A percentile compares a stretch with the other conserved stretches of the same genome.
Conservation (phyloP, 1,140 invertebrate species). For the Apis mellifera region DNA sequence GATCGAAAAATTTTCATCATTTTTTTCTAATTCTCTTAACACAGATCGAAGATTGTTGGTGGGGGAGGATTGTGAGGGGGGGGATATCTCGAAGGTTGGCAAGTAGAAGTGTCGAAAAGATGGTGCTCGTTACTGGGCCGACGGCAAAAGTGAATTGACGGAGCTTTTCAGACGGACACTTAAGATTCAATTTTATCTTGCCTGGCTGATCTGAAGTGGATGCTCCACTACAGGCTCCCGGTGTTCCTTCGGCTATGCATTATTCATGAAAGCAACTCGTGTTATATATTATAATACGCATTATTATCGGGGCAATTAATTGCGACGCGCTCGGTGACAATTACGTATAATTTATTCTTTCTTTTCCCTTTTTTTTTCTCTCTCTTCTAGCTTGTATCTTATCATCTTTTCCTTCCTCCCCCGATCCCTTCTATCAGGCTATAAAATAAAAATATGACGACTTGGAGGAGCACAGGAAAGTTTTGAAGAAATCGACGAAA, state of each 20-base stretch:
- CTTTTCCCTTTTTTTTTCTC: not conserved
- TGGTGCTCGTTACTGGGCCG: slow-evolving; percentile 72
- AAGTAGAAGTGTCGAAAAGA: slow-evolving; percentile 19
- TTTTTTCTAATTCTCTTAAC: no score
- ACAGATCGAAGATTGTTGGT: no score
- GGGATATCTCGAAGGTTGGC: not conserved
- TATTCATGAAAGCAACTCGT: slow-evolving; percentile 81
- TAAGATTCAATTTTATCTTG: slow-evolving; percentile 81
- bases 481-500: no score
- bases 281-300: slow-evolving; percentile 75
- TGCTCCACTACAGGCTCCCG: slow-evolving; percentile 76
- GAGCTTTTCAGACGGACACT: slow-evolving; percentile 76
- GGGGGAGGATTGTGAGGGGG: not conserved
- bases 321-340: slow-evolving; percentile 32
- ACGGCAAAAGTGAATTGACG: slow-evolving; percentile 71
- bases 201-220: slow-evolving; percentile 80
- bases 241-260: slow-evolving; percentile 80
- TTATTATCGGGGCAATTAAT: slow-evolving; percentile 60
- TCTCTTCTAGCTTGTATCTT: no score
- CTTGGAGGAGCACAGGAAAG: not conserved
- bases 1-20: no score
- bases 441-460: no score
- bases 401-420: no score
- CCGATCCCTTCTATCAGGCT: not conserved
- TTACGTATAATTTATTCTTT: not conserved